Evolutionary conservation across 2,797 vertebrate species (phyloP).

Genomic region (Coluber constrictor): DNA sequence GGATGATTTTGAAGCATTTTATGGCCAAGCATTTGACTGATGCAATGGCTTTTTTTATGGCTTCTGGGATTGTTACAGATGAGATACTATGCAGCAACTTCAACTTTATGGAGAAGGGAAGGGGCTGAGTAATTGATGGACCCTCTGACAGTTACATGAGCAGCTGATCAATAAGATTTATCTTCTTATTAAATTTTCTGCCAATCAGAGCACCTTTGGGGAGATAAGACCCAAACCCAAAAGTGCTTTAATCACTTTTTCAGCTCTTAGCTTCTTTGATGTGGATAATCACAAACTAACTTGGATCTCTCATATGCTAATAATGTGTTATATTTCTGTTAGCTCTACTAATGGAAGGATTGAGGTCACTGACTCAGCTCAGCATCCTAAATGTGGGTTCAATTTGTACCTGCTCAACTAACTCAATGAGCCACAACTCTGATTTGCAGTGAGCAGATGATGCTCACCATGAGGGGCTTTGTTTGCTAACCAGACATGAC

Average conservation of each 20-base stretch:
- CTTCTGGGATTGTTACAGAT: neutral
- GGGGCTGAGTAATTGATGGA: neutral
- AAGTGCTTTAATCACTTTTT: neutral
- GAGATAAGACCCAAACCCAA: neutral
- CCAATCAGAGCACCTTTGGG: neutral
- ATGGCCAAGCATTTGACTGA: neutral
- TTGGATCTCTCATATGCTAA: neutral
- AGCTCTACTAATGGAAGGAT: neutral
- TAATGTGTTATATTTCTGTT: neutral
- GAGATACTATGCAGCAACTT: neutral
- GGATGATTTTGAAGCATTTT: neutral
- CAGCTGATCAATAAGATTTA: neutral
- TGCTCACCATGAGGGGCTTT: neutral
- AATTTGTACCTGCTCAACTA: neutral
- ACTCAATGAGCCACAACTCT: neutral
- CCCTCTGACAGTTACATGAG: neutral
- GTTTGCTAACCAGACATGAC: neutral
- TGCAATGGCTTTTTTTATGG: neutral
- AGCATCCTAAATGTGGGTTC: neutral
- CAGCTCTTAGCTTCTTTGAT: neutral
- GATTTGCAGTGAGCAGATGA: neutral
- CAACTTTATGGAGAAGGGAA: neutral
- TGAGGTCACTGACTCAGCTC: neutral
- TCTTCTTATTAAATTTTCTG: neutral
- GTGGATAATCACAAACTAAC: neutral